Evolutionary conservation across 2,888 invertebrate genomes (phyloP).

Genomic region (Tromatobia lineatoria): DNA sequence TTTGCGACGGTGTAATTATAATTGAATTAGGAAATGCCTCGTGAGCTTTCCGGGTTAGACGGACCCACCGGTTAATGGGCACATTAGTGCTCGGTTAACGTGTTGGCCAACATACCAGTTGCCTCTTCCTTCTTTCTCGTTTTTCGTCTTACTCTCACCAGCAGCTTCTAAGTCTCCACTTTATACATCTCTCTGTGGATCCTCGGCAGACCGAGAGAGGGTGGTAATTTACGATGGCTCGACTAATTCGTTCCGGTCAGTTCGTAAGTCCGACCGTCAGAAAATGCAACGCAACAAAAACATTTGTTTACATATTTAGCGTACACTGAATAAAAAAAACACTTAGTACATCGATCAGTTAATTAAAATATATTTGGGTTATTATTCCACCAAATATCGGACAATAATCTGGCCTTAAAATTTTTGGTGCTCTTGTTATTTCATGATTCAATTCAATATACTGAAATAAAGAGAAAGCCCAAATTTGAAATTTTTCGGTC

Average conservation of each 20-base stretch:
- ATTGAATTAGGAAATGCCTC: conserved; percentile 56
- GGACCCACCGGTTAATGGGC: conserved; percentile 52
- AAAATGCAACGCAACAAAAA: background rate
- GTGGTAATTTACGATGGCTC: conserved; percentile 53
- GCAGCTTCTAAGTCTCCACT: conserved; percentile 21
- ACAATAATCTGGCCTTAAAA: no score
- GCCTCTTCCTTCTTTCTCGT: conserved; percentile 2
- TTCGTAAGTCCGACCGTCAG: background rate
- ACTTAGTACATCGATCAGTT: no score
- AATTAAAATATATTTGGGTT: no score
- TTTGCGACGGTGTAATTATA: conserved; percentile 47
- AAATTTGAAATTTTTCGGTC: no score
- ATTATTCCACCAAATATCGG: no score
- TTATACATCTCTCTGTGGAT: conserved; percentile 20
- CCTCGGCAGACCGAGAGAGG: conserved; percentile 17
- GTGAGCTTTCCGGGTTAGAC: conserved; percentile 17
- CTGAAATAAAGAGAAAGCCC: no score
- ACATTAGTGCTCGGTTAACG: conserved; percentile 59
- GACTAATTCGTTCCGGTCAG: conserved; percentile 55
- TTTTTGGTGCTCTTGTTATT: no score
- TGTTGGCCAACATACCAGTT: conserved; percentile 47
- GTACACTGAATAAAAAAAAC: background rate
- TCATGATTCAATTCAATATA: no score
- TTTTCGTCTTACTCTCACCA: conserved; percentile 5
- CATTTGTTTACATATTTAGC: conserved; percentile 6